phyloP scores from a whole-genome alignment of 2,888 invertebrate genomes.

The Drosophila antonietae region DNA sequence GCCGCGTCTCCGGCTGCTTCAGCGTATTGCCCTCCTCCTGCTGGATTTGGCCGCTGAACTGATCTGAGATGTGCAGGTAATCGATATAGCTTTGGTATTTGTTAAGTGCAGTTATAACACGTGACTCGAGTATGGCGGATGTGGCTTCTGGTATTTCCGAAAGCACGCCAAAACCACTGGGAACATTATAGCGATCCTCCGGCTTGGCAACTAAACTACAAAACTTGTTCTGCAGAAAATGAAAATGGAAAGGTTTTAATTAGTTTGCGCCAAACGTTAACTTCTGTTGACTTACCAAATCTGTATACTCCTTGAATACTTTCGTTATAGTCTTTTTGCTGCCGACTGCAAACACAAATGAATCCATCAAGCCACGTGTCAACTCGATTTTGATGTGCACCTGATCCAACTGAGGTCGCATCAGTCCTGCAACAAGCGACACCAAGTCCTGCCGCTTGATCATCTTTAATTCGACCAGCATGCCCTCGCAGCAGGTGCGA shows the following conservation, averaged over 20 bases:
- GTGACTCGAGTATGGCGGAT: conserved; percentile 92
- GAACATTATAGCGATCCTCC: conserved; percentile 92
- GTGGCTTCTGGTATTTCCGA: conserved; percentile 96
- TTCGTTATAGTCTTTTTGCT: conserved; percentile 94
- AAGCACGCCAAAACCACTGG: conserved; percentile 90
- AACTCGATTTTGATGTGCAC: conserved; percentile 93
- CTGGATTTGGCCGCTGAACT: conserved; percentile 95
- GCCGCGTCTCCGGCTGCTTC: conserved; percentile 91
- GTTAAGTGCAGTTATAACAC: conserved; percentile 90
- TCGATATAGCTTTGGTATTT: conserved; percentile 95
- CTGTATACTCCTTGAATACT: conserved; percentile 96
- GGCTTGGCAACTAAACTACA: conserved; percentile 88
- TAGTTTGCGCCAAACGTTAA: background rate
- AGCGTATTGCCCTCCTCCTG: conserved; percentile 92
- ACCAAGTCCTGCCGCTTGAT: conserved; percentile 98
- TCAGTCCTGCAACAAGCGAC: conserved; percentile 92
- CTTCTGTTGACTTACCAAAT: conserved; percentile 88
- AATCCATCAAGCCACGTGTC: conserved; percentile 96
- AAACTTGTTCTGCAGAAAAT: conserved; percentile 62
- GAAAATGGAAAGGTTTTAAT: background rate
- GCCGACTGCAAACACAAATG: conserved; percentile 96
- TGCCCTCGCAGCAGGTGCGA: conserved; percentile 96
- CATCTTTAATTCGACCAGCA: conserved; percentile 97
- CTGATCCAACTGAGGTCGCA: conserved; percentile 94
- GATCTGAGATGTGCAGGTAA: conserved; percentile 98